Evolutionary conservation across 2,797 vertebrate species (phyloP), one percentile per base, ranked within the genome.

Genomic region (Acanthurus lineatus): DNA sequence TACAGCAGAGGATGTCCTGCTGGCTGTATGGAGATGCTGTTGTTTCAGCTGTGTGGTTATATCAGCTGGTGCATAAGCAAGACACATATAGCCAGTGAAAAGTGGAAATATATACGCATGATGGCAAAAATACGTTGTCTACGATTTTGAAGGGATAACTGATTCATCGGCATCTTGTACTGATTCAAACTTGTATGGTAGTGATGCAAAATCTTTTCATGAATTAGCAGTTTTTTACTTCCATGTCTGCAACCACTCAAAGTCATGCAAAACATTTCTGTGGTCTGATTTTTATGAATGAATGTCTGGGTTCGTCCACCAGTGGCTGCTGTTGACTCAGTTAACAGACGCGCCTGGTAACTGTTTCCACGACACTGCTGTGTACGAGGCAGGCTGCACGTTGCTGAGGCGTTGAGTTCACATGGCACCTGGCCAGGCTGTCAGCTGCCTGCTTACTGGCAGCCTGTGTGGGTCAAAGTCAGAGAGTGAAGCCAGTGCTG

Each of bases 351-450:
- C 15, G 25, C 87, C 79, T 65, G 66, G 87, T 77, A 75, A 88
- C 88, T 66, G 82, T 90, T 92, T 91, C 91, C 88, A 80, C 72
- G 70, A 85, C 78, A 82, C 83, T 40, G 70, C 79, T 86, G 92
- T 66, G 91, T 93, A 94, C 91, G 93, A 94, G 94, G 80, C 74
- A 82, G 92, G 56, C 87, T 90, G 94, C 94, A 95, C 94, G 94
- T 95, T 95, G 90, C 79, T 22, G 90, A 85, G 91, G 88, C 82
- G 66, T 83, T 82, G 85, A 74, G 91, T 90, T 91, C 77, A 87
- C 79, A 53, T 93, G 94, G 93, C 88, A 80, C 60, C 54, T 1
- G 9, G 91, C 91, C 93, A 94, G 72, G 61, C 72, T 84, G 92
- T 94, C 91, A 94, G 93, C 91, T 93, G 93, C 89, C 89, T 93